Conservation (phyloP, 92 coral and sea anemone species). For the Blastomussa wellsi region DNA sequence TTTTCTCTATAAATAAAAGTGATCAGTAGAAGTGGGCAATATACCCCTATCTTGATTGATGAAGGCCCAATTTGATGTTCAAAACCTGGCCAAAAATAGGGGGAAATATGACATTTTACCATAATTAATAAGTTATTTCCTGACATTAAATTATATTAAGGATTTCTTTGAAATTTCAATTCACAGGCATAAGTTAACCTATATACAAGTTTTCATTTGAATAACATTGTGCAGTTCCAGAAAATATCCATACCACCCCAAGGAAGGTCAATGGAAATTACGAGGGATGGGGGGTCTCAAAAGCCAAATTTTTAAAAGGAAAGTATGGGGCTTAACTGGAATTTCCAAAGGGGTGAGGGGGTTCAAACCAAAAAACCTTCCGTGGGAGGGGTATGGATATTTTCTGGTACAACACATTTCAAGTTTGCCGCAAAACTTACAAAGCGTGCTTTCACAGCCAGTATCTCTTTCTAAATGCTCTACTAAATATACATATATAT, state of each 20-base stretch:
- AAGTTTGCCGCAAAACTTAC: background rate
- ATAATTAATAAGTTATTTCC: slow-evolving; percentile 12
- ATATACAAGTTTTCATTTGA: slow-evolving; percentile 6
- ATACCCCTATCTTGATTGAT: background rate
- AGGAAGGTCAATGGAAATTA: too few relatives aligned
- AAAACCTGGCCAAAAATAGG: background rate
- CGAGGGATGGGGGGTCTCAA: too few relatives aligned
- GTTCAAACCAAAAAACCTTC: too few relatives aligned
- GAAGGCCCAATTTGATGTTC: background rate
- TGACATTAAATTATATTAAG: slow-evolving; percentile 21
- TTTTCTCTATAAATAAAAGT: background rate
- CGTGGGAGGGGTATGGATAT: too few relatives aligned
- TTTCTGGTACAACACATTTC: too few relatives aligned
- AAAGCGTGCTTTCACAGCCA: background rate
- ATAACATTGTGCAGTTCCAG: too few relatives aligned
- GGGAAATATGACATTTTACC: background rate
- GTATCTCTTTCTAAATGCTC: slow-evolving; percentile 35
- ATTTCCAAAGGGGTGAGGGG: too few relatives aligned
- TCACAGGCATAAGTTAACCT: slow-evolving; percentile 22
- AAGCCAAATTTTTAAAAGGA: too few relatives aligned
- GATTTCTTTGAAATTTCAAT: slow-evolving; percentile 17
- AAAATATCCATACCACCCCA: too few relatives aligned
- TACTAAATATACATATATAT: slow-evolving; percentile 32
- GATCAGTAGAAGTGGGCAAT: background rate
- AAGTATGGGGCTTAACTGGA: too few relatives aligned